Conservation (phyloP, 2,888 invertebrate genomes). For the Drosophila diplacantha region DNA sequence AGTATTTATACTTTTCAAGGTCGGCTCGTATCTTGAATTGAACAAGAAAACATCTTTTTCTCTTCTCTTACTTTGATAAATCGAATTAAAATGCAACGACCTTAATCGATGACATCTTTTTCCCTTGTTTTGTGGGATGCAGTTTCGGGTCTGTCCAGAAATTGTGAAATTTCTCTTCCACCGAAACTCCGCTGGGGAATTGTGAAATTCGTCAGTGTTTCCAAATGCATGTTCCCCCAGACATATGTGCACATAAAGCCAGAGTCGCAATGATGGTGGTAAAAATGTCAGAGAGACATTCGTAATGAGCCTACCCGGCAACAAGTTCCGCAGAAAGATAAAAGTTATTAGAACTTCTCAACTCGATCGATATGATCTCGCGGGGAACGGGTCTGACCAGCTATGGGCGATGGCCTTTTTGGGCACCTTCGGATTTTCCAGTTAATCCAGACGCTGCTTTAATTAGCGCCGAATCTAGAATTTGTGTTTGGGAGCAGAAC, state of each 20-base stretch:
- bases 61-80: slow-evolving; percentile 8
- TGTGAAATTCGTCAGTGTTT: slow-evolving; percentile 21
- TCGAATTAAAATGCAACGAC: slow-evolving; percentile 61
- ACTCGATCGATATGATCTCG: slow-evolving; percentile 12
- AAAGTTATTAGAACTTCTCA: slow-evolving; percentile 12
- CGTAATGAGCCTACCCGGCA: slow-evolving; percentile 22
- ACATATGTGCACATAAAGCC: slow-evolving; percentile 20
- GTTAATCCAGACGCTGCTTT: slow-evolving; percentile 48
- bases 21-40: slow-evolving; percentile 49
- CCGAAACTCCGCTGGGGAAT: slow-evolving; percentile 15
- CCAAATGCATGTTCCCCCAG: slow-evolving; percentile 3
- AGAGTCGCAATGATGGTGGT: neutral
- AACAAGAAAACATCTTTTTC: slow-evolving; percentile 40
- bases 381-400: slow-evolving; percentile 50
- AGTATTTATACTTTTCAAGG: slow-evolving; percentile 55
- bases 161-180: slow-evolving; percentile 36
- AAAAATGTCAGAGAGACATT: slow-evolving; percentile 20
- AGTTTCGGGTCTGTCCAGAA: slow-evolving; percentile 17
- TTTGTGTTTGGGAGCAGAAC: slow-evolving; percentile 31
- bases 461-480: slow-evolving; percentile 54
- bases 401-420: slow-evolving; percentile 42
- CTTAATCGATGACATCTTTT: slow-evolving; percentile 62
- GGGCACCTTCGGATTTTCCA: slow-evolving; percentile 26
- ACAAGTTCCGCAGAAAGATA: slow-evolving; percentile 13
- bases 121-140: slow-evolving; percentile 18